These are phyloP conservation scores for Ramphastos sulfuratus DNA, from an alignment of 2,113 vertebrate genomes.

Conservation along the genomic window DNA sequence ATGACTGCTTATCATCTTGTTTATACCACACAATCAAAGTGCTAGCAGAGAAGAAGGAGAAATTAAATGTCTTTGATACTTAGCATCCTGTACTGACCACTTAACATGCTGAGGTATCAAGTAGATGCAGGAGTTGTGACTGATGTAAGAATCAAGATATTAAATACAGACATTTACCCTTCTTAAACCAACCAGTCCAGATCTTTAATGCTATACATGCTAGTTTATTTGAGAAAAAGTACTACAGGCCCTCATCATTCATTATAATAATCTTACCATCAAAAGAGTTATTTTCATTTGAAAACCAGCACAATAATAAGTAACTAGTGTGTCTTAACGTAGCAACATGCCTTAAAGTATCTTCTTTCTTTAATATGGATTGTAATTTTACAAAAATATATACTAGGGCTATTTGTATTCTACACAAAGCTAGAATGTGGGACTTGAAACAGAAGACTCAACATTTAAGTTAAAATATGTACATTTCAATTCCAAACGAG, in stretches of 20 bases:
- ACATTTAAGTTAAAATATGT: constrained; percentile 48
- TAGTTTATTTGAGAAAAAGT: background rate
- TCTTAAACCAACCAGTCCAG: background rate
- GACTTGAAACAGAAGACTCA: constrained; percentile 54
- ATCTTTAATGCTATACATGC: background rate
- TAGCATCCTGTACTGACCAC: background rate
- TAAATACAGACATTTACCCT: background rate
- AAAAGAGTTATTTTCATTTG: background rate
- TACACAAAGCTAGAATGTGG: constrained; percentile 29
- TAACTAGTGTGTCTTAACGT: background rate
- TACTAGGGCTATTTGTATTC: constrained; percentile 20
- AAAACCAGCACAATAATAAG: background rate
- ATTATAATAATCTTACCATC: background rate
- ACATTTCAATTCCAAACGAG: constrained; percentile 45
- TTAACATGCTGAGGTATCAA: background rate
- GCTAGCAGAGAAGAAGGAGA: background rate
- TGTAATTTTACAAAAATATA: constrained; percentile 29
- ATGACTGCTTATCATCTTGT: background rate
- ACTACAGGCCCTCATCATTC: background rate
- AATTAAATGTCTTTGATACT: background rate
- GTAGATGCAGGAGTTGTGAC: background rate
- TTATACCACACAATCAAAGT: background rate
- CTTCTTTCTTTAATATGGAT: constrained; percentile 25
- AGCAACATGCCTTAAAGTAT: background rate
- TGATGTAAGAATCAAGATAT: background rate